Percentiles rank a stretch among this genome's conserved stretches.
These are phyloP conservation scores for Stenichneumon culpator DNA, from an alignment of 2,888 invertebrate genomes.

Conservation along the genomic window DNA sequence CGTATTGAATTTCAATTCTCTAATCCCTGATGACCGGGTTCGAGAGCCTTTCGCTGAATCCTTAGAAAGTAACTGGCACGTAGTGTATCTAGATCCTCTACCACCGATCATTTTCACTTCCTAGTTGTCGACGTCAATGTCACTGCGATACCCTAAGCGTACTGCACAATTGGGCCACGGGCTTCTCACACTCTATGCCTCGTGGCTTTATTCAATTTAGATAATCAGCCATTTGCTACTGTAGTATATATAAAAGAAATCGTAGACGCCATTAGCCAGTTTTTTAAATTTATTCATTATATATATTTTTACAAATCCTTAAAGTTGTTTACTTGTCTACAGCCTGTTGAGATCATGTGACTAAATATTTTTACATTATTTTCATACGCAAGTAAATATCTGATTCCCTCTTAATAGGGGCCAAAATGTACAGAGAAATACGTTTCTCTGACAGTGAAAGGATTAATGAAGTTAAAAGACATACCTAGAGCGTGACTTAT, in stretches of 20 bases:
- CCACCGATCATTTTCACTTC: slow-evolving; percentile 58
- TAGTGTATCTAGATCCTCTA: slow-evolving; percentile 29
- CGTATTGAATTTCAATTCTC: slow-evolving; percentile 51
- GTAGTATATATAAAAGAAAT: neutral
- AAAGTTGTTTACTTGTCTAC: too few relatives aligned
- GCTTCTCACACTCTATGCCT: slow-evolving; percentile 52
- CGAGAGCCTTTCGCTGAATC: slow-evolving; percentile 60
- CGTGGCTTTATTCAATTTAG: slow-evolving; percentile 55
- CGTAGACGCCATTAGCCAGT: neutral
- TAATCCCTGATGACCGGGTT: slow-evolving; percentile 52
- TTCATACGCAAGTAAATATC: too few relatives aligned
- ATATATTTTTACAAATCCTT: too few relatives aligned
- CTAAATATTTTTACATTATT: too few relatives aligned
- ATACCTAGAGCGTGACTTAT: too few relatives aligned
- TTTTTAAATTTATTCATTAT: neutral
- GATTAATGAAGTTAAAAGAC: too few relatives aligned
- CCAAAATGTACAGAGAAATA: too few relatives aligned
- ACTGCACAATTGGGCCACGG: slow-evolving; percentile 69
- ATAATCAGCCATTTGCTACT: neutral
- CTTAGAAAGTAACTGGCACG: slow-evolving; percentile 57
- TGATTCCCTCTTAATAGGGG: too few relatives aligned
- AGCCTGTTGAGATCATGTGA: too few relatives aligned
- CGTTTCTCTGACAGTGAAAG: too few relatives aligned
- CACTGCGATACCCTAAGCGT: slow-evolving; percentile 65
- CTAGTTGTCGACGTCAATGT: slow-evolving; percentile 64